Evolutionary conservation across 1,140 invertebrate species (phyloP), one percentile per base, ranked within the genome.

Genomic region (Carposina sasakii): DNA sequence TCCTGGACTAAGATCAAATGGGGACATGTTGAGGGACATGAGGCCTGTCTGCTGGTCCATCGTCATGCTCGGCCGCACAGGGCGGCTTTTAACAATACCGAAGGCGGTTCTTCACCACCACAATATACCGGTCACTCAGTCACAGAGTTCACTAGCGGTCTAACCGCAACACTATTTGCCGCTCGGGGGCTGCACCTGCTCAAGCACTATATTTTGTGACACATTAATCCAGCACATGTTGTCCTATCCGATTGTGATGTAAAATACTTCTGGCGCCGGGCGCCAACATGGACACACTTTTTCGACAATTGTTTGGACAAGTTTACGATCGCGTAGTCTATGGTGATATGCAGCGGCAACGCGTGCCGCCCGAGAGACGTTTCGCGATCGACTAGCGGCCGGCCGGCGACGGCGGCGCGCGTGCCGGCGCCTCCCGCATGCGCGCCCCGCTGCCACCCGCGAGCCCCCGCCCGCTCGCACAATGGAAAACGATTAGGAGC

Each of bases 21-120:
- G 91, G 78, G 92, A 93, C 91, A 94, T 93, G 87, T 93, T 94
- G 63, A 94, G 89, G 78, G 92, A 93, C 87, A 93, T 91, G 81
- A 94, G 88, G 86, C 91, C 89, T 86, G 92, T 90, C 85, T 92
- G 91, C 82, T 92, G 91, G 64, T 83, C 76, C 89, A 81, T 78
- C 67, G 76, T 88, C 88, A 88, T 87, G 77, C 78, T 82, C 79
- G 71, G 83, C 83, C 76, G 81, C 65, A 60, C 73, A 33, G 44
- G 54, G 75, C 79, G 76, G 76, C 76, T 68, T 60, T 57, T 71
- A 74, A 60, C 63, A 71, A 73, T 78, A 66, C 74, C 71, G 75
- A 77, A 66, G 50, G 64, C 73, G 72, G 76, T 68, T 69, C 67
- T 71, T 65, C 67, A 78, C 74, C 76, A 71, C 72, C 63, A 74